phyloP scores from a whole-genome alignment of 2,113 vertebrate genomes.

The Erythrocercus mccallii region DNA sequence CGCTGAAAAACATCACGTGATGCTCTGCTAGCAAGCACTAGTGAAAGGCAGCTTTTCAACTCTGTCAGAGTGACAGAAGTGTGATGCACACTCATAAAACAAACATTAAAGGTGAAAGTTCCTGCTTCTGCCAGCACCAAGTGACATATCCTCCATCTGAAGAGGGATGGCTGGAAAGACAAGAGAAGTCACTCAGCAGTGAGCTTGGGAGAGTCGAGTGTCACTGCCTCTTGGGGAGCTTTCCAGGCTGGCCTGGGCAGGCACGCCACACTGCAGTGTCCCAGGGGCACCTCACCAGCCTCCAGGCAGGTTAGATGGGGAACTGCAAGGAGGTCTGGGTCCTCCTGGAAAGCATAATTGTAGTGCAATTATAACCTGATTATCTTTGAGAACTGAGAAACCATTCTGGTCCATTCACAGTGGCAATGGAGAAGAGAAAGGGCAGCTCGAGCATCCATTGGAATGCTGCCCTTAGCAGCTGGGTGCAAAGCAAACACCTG shows the following conservation, averaged over 20 bases:
- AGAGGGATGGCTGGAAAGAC: background rate
- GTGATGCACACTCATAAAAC: background rate
- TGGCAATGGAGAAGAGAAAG: background rate
- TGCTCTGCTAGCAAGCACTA: background rate
- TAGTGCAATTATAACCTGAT: background rate
- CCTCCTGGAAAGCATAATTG: background rate
- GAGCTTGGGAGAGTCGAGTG: background rate
- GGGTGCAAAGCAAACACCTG: background rate
- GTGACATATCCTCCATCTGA: background rate
- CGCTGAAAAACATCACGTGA: background rate
- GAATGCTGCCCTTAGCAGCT: background rate
- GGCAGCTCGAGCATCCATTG: background rate
- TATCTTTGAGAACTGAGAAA: background rate
- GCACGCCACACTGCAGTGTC: rapidly evolving
- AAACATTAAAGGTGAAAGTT: background rate
- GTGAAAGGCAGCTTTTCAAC: background rate
- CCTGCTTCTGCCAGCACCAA: background rate
- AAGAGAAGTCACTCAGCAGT: rapidly evolving
- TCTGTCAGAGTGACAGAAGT: background rate
- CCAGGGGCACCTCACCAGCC: background rate
- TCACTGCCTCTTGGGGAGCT: rapidly evolving
- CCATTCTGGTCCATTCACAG: background rate
- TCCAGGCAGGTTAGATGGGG: background rate
- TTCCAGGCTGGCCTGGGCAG: background rate
- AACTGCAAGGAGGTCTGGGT: background rate